Evolutionary conservation across 2,888 invertebrate genomes (phyloP), one percentile per base, ranked within the genome.

Genomic region (Drosophila siamana): DNA sequence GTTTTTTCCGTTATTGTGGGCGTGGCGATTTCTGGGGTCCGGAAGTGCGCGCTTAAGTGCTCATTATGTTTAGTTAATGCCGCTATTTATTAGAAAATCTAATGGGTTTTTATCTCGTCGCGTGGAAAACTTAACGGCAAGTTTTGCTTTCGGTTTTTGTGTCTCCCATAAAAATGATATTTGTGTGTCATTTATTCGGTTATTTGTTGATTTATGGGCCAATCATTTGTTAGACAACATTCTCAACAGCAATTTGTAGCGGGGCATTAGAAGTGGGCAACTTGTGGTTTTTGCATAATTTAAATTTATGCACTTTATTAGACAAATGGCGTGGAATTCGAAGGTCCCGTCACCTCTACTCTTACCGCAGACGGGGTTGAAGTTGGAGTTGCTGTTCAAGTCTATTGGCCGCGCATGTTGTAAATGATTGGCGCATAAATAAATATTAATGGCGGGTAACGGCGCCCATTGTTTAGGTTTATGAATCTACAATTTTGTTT

Each of bases 31-130:
- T 72, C 52, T 33, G 57, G 68, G 63, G 44, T 51, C 69, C 84
- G 87, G 87, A 83, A 83, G 78, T 83, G 75, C 80, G 74, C 86
- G 80, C 87, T 83, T 86, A 86, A 84, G 84, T 86, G 86, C 82
- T 82, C 86, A 86, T 82, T 82, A 82, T 86, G 86, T 86, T 82
- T 83, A 79, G 80, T 83, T 86, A 86, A 83, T 83, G 84, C 72
- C 57, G 73, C 87, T 86, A 86, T 82, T 82, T 86, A 82, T 82
- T 82, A 82, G 86, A 82, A 82, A 82, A 86, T 82, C 77, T 79
- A 86, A 82, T 86, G 83, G 80, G 74, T 79, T 82, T 82, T 76
- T 81, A 81, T 67, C 74, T 80, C 22, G 33, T 44, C 55, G 22
- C 36, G 36, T n/a, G 24, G 43, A 59, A 71, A 76, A 59, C 59